A percentile compares a stretch with the other conserved stretches of the same genome.
Evolutionary conservation across 2,797 vertebrate species (phyloP).

Genomic region (Siniperca undulata): DNA sequence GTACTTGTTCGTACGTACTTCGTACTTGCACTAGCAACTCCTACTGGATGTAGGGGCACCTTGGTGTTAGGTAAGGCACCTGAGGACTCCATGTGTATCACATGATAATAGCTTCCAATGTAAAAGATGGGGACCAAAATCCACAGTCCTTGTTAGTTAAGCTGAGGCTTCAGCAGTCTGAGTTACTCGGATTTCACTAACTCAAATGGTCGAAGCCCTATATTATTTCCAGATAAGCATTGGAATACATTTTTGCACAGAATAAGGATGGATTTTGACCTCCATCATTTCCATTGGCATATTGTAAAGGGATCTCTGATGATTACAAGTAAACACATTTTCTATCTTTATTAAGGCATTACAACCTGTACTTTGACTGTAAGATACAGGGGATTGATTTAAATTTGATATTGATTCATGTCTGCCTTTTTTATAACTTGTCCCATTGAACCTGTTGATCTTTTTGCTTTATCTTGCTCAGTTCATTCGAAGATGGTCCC

Average conservation of each 20-base stretch:
- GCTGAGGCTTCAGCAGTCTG: neutral
- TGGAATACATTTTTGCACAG: neutral
- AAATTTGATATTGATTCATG: neutral
- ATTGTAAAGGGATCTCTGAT: neutral
- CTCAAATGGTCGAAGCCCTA: too few relatives aligned
- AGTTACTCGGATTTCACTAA: neutral
- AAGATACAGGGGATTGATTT: constrained; percentile 2
- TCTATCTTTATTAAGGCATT: neutral
- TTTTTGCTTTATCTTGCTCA: constrained; percentile 55
- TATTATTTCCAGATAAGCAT: too few relatives aligned
- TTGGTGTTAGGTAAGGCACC: neutral
- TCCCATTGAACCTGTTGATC: neutral
- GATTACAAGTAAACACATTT: neutral
- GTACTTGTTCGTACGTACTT: neutral
- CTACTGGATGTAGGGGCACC: neutral
- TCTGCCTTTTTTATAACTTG: neutral
- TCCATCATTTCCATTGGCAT: neutral
- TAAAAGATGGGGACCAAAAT: too few relatives aligned
- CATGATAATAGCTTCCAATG: too few relatives aligned
- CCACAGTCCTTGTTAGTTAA: neutral
- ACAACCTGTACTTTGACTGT: neutral
- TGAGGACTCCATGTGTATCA: neutral
- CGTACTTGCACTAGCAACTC: neutral
- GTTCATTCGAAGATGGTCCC: constrained; percentile 80
- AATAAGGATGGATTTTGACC: neutral